These are phyloP conservation scores for Thalassaphorura encarpata DNA, from an alignment of 1,140 invertebrate species.

Conservation along the genomic window DNA sequence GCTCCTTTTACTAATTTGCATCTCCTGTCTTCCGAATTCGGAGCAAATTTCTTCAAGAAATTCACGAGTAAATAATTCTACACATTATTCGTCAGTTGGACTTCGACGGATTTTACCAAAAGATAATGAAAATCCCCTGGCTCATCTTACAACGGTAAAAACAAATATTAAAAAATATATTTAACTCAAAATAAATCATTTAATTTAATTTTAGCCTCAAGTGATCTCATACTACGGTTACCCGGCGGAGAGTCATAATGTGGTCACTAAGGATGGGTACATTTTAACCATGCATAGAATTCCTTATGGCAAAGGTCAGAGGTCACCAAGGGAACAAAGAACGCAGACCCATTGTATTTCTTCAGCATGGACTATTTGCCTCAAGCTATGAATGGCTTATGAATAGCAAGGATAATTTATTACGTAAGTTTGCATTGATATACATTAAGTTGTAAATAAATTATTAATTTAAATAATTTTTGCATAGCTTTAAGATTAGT, in stretches of 20 bases:
- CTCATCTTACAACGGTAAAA: slow-evolving; percentile 15
- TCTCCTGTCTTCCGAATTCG: no score
- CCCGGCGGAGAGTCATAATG: slow-evolving; percentile 22
- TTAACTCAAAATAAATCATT: neutral
- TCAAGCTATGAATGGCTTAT: slow-evolving; percentile 25
- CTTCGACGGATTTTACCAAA: neutral
- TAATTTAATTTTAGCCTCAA: slow-evolving; percentile 18
- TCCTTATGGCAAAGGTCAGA: slow-evolving; percentile 21
- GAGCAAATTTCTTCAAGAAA: no score
- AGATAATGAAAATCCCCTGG: slow-evolving; percentile 14
- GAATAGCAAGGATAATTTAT: slow-evolving; percentile 18
- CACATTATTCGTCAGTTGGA: no score
- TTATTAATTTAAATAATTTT: neutral
- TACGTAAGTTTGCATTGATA: slow-evolving; percentile 5
- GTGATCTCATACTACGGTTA: slow-evolving; percentile 23
- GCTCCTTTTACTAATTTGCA: no score
- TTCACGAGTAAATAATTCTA: no score
- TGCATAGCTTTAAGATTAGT: slow-evolving; percentile 4
- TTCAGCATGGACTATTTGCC: slow-evolving; percentile 30
- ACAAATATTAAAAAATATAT: neutral
- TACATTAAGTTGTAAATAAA: neutral
- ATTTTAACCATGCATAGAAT: slow-evolving; percentile 31
- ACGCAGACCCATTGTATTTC: slow-evolving; percentile 19
- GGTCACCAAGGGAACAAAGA: neutral
- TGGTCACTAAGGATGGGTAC: slow-evolving; percentile 29